Percentiles rank a stretch among this genome's conserved stretches.
Conservation (phyloP, 2,113 vertebrate genomes). For the Trichechus manatus region DNA sequence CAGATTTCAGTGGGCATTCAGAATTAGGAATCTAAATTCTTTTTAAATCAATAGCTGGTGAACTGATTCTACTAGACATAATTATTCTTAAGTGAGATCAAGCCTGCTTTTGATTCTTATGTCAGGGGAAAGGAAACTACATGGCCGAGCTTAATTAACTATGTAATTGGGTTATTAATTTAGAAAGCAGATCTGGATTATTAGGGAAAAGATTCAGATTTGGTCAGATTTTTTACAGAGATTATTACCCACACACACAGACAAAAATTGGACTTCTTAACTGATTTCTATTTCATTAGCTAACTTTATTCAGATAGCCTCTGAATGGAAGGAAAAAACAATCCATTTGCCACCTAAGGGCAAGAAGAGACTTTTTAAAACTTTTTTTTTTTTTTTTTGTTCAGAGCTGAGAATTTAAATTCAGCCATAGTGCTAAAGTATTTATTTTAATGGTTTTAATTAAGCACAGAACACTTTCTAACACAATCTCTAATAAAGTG, state of each 20-base stretch:
- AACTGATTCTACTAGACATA: constrained; percentile 49
- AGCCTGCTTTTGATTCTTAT: not conserved
- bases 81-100: not conserved
- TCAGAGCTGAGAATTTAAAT: constrained; percentile 52
- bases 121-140: not conserved
- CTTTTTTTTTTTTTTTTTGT: not conserved
- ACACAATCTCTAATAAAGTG: not conserved
- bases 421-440: not conserved
- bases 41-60: not conserved
- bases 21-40: constrained; percentile 7
- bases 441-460: constrained; percentile 35
- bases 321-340: not conserved
- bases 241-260: not conserved
- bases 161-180: constrained; percentile 4
- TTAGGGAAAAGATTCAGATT: constrained; percentile 27
- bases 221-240: constrained; percentile 39
- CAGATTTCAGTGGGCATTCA: not conserved
- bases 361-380: constrained; percentile 41
- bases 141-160: constrained; percentile 16
- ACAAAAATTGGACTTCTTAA: not conserved
- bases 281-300: constrained; percentile 26
- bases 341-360: not conserved
- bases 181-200: constrained; percentile 25
- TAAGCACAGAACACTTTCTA: not conserved
- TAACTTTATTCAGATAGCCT: not conserved